phyloP scores from a whole-genome alignment of 1,140 invertebrate species.

The Muscidifurax raptorellus region DNA sequence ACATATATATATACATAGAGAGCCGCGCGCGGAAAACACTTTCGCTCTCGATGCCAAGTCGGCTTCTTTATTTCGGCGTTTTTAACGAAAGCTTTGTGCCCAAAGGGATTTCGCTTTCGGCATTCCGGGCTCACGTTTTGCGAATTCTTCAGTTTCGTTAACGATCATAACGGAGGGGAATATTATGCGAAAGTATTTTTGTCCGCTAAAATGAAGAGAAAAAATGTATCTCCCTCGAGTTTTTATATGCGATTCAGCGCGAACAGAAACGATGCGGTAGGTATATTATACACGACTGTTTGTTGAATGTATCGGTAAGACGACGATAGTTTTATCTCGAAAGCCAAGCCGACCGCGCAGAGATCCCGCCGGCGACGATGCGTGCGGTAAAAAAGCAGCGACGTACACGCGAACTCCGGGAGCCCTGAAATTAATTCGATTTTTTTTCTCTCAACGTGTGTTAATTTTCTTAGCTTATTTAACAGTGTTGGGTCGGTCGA shows the following conservation, averaged over 20 bases:
- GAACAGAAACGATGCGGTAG: background rate
- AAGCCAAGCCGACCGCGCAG: background rate
- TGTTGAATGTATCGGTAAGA: conserved; percentile 7
- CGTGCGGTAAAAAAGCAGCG: background rate
- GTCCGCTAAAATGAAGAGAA: too few relatives aligned
- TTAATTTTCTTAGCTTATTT: too few relatives aligned
- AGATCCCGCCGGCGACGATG: too few relatives aligned
- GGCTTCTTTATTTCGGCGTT: background rate
- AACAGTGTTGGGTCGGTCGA: background rate
- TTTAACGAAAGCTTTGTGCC: background rate
- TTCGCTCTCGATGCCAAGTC: background rate
- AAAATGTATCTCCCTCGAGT: too few relatives aligned
- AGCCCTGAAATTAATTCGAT: too few relatives aligned
- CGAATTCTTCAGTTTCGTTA: too few relatives aligned
- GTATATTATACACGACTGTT: background rate
- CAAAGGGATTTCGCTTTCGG: too few relatives aligned
- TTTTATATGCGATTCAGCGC: too few relatives aligned
- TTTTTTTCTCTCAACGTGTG: too few relatives aligned
- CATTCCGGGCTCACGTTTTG: background rate
- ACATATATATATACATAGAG: too few relatives aligned
- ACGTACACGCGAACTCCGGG: background rate
- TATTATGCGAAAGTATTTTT: too few relatives aligned
- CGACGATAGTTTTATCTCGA: background rate
- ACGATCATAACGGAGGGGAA: too few relatives aligned
- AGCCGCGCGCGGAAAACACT: background rate